phyloP scores from a whole-genome alignment of 2,888 invertebrate genomes.

The Kryphioiulus occultus region DNA sequence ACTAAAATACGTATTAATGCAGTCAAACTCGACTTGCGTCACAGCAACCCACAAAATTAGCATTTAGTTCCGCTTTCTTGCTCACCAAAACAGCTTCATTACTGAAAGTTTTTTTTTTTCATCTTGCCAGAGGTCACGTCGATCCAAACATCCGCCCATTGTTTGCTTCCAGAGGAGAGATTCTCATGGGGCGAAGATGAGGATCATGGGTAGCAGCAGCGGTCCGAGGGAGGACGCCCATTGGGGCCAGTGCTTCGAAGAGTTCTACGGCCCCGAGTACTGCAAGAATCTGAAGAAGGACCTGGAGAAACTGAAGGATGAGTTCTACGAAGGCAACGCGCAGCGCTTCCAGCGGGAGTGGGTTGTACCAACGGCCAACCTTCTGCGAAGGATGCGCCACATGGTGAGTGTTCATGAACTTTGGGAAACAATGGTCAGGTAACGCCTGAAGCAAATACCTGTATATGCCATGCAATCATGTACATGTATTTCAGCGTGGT shows the following conservation, averaged over 20 bases:
- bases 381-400: slow-evolving; percentile 47
- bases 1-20: too few relatives aligned
- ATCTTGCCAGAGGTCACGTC: neutral
- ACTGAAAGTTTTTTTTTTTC: neutral
- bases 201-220: slow-evolving; percentile 6
- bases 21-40: too few relatives aligned
- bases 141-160: neutral
- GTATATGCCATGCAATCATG: too few relatives aligned
- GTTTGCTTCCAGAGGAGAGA: neutral
- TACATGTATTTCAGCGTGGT: too few relatives aligned
- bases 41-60: neutral
- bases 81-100: neutral
- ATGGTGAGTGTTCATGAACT: slow-evolving; percentile 41
- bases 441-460: too few relatives aligned
- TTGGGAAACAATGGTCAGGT: too few relatives aligned
- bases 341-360: slow-evolving; percentile 49
- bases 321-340: slow-evolving; percentile 50
- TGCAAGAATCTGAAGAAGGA: slow-evolving; percentile 51
- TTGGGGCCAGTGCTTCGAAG: slow-evolving; percentile 52
- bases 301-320: slow-evolving; percentile 52
- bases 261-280: slow-evolving; percentile 51
- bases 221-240: slow-evolving; percentile 16
- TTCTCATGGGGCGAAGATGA: slow-evolving; percentile 29
- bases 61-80: slow-evolving; percentile 1
- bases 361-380: slow-evolving; percentile 50